phyloP scores from a whole-genome alignment of 2,113 vertebrate genomes.

The Xenus cinereus region DNA sequence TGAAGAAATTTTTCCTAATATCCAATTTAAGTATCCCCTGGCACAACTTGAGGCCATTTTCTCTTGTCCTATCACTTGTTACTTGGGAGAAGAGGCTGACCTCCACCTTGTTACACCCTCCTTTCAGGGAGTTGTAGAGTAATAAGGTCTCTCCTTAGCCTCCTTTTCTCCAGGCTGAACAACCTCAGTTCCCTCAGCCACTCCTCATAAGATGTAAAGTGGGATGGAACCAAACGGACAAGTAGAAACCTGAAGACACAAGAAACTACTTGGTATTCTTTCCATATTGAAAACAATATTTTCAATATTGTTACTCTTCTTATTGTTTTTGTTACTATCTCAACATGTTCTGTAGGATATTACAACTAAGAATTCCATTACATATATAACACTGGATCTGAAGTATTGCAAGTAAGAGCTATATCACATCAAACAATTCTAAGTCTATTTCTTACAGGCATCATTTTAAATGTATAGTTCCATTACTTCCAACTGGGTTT shows the following conservation, averaged over 20 bases:
- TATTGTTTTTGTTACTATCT: background rate
- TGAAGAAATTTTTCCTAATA: background rate
- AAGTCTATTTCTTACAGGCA: background rate
- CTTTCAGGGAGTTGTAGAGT: background rate
- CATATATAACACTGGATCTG: background rate
- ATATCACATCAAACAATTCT: background rate
- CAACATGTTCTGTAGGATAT: background rate
- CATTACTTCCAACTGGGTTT: background rate
- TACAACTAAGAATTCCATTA: slow-evolving; percentile 2
- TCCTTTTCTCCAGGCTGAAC: background rate
- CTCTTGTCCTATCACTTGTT: background rate
- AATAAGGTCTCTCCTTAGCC: background rate
- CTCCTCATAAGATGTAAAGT: background rate
- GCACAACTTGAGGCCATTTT: background rate
- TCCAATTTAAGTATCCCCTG: background rate
- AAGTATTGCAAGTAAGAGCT: background rate
- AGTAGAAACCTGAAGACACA: background rate
- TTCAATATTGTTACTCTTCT: background rate
- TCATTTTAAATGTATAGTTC: background rate
- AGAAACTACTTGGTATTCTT: background rate
- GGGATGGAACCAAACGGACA: background rate
- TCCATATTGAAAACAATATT: background rate
- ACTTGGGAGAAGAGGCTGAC: background rate
- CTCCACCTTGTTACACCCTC: background rate
- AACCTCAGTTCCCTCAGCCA: background rate